Conservation (phyloP, 2,797 vertebrate genomes). For the Aotus griseimembra region DNA sequence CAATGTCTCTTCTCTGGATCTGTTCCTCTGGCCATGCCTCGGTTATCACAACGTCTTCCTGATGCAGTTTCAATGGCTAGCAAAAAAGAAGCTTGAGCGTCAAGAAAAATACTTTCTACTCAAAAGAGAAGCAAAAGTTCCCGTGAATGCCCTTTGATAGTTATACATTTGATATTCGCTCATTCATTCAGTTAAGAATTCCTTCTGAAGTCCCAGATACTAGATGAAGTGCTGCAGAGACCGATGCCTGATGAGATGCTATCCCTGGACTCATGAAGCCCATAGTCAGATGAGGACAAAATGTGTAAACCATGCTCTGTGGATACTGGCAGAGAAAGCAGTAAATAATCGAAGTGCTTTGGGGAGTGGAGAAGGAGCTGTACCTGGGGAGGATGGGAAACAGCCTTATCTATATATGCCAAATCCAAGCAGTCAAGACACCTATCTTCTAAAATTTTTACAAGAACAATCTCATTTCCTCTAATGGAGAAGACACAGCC, state of each 20-base stretch:
- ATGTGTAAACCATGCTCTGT: neutral
- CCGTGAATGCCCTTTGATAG: neutral
- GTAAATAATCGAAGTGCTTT: neutral
- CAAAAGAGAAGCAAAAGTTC: neutral
- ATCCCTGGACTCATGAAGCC: neutral
- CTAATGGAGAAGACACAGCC: neutral
- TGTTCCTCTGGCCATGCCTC: neutral
- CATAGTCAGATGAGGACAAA: neutral
- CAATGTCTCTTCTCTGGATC: constrained; percentile 35
- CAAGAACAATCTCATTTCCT: neutral
- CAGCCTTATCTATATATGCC: neutral
- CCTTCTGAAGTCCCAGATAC: neutral
- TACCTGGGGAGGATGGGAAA: neutral
- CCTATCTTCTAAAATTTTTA: neutral
- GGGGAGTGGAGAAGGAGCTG: neutral
- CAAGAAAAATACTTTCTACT: neutral
- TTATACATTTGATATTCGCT: neutral
- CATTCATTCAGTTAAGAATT: neutral
- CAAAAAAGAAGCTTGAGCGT: neutral
- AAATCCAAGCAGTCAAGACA: neutral
- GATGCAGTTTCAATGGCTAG: neutral
- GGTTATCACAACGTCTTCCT: neutral
- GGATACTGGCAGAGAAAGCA: neutral
- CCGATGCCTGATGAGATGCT: neutral
- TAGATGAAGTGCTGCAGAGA: neutral